phyloP scores from a whole-genome alignment of 2,888 invertebrate species.

The Hydrotaea diabolus region DNA sequence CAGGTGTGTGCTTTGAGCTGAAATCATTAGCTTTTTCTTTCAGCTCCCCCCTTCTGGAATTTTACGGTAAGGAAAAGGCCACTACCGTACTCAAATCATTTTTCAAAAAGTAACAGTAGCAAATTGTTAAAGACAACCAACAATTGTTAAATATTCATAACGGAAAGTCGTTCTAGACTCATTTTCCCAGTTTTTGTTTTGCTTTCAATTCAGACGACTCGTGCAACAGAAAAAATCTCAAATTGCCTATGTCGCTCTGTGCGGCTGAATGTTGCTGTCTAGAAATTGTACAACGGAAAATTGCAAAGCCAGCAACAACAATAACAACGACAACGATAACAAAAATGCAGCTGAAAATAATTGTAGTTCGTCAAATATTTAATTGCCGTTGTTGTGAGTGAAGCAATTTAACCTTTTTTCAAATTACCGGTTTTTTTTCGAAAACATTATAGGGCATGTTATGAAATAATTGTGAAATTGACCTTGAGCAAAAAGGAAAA shows the following conservation, averaged over 20 bases:
- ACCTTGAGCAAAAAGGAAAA: not conserved
- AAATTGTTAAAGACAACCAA: constrained; percentile 26
- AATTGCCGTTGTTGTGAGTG: constrained; percentile 6
- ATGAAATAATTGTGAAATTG: not conserved
- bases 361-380: constrained; percentile 6
- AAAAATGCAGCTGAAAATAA: constrained; percentile 43
- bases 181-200: not conserved
- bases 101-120: constrained; percentile 41
- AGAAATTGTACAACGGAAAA: not conserved
- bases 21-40: not conserved
- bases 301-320: not conserved
- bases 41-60: not conserved
- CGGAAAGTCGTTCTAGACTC: constrained; percentile 35
- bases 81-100: not conserved
- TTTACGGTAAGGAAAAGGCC: too few species aligned
- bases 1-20: not conserved
- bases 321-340: not conserved
- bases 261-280: not conserved
- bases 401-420: not conserved
- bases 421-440: not conserved
- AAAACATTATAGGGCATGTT: not conserved
- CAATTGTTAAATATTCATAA: constrained; percentile 50
- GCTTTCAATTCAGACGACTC: not conserved
- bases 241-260: too few species aligned
- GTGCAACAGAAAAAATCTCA: not conserved